These are phyloP conservation scores for Temnothorax rugatulus DNA, from an alignment of 2,888 invertebrate species.

Conservation along the genomic window DNA sequence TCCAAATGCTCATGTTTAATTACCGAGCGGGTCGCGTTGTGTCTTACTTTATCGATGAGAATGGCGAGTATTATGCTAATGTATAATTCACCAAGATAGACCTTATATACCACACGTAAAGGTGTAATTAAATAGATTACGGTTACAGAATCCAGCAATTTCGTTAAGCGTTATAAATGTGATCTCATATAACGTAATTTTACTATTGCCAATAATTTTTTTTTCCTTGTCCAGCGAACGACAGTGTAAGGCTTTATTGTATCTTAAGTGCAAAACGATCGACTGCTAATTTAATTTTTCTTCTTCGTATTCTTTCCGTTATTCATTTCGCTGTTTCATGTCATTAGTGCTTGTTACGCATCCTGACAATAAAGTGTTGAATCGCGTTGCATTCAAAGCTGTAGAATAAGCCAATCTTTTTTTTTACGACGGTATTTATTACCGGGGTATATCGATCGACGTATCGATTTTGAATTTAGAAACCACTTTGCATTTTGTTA, in stretches of 20 bases:
- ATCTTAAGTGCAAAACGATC: constrained; percentile 41
- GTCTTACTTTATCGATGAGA: constrained; percentile 75
- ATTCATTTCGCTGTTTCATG: constrained; percentile 31
- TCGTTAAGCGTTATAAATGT: constrained; percentile 70
- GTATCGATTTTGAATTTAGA: constrained; percentile 32
- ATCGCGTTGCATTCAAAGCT: constrained; percentile 40
- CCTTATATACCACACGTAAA: constrained; percentile 64
- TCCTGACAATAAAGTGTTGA: constrained; percentile 55
- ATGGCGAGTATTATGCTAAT: constrained; percentile 73
- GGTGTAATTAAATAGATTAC: constrained; percentile 72
- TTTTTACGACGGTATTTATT: constrained; percentile 26
- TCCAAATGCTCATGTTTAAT: constrained; percentile 81
- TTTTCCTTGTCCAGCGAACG: constrained; percentile 39
- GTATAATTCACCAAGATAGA: constrained; percentile 54
- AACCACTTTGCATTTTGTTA: constrained; percentile 44
- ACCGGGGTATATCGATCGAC: constrained; percentile 4
- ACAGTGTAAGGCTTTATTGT: constrained; percentile 43
- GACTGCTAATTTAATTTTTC: constrained; percentile 42
- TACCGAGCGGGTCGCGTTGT: constrained; percentile 81
- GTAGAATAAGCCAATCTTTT: constrained; percentile 18
- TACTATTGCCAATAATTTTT: constrained; percentile 51
- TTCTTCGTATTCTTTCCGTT: constrained; percentile 21
- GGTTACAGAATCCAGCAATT: constrained; percentile 67
- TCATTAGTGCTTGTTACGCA: constrained; percentile 53
- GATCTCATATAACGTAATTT: constrained; percentile 67